Evolutionary conservation across 2,113 vertebrate genomes (phyloP).

Genomic region (Oxygymnocypris stewartii): DNA sequence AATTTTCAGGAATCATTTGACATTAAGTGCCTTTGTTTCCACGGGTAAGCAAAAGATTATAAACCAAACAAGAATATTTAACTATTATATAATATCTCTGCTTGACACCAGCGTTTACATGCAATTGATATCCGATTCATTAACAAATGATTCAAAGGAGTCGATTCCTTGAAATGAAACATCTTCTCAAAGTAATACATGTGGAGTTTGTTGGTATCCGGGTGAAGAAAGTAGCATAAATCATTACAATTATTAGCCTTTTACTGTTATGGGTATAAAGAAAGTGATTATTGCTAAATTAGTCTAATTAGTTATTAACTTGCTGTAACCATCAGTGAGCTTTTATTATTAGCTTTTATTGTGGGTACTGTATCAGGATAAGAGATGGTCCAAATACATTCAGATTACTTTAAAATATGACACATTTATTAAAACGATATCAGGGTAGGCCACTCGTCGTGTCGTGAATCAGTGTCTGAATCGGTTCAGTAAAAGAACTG

Average conservation of each 20-base stretch:
- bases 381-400: neutral
- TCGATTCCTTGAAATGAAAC: conserved; percentile 2
- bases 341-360: neutral
- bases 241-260: neutral
- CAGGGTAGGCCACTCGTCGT: neutral
- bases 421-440: neutral
- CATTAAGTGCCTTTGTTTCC: neutral
- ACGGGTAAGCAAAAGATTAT: neutral
- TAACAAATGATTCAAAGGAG: neutral
- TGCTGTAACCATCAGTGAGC: neutral
- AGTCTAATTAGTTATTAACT: no score
- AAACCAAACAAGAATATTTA: neutral
- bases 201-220: neutral
- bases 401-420: neutral
- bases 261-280: neutral
- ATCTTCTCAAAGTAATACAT: neutral
- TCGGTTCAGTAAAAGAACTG: neutral
- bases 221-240: neutral
- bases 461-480: neutral
- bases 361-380: neutral
- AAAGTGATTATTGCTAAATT: no score
- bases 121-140: neutral
- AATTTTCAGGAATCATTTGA: neutral
- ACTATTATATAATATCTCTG: no score
- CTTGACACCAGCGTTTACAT: neutral